Conservation (phyloP, 2,888 invertebrate genomes). For the Stenotaenia linearis region DNA sequence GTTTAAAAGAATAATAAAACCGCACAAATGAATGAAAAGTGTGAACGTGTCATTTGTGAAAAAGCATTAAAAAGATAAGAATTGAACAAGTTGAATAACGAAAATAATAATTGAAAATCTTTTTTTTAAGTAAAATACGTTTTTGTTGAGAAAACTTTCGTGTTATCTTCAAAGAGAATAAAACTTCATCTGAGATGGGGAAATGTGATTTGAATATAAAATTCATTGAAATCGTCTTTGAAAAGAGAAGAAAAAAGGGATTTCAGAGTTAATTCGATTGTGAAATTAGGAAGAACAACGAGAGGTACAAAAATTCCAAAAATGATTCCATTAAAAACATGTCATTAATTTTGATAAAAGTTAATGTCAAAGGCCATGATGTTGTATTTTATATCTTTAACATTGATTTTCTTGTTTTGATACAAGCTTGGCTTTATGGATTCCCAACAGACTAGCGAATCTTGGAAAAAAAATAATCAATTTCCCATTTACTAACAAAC, state of each 20-base stretch:
- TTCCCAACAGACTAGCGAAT: too few relatives aligned
- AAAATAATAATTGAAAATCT: not conserved
- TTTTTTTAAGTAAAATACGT: not conserved
- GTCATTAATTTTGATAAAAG: too few relatives aligned
- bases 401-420: too few relatives aligned
- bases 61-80: not conserved
- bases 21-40: not conserved
- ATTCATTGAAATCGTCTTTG: not conserved
- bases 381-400: too few relatives aligned
- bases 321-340: not conserved
- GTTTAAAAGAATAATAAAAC: not conserved
- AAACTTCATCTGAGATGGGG: not conserved
- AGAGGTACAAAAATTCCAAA: not conserved
- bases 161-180: not conserved
- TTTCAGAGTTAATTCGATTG: not conserved
- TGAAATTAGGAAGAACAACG: too few relatives aligned
- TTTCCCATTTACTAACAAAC: too few relatives aligned
- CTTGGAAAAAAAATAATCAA: too few relatives aligned
- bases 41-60: not conserved
- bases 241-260: not conserved
- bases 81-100: not conserved
- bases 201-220: slow-evolving; percentile 1
- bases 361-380: too few relatives aligned
- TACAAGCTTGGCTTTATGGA: too few relatives aligned
- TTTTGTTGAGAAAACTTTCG: not conserved